Evolutionary conservation across 2,797 vertebrate species (phyloP).

Genomic region (Florisuga fusca): DNA sequence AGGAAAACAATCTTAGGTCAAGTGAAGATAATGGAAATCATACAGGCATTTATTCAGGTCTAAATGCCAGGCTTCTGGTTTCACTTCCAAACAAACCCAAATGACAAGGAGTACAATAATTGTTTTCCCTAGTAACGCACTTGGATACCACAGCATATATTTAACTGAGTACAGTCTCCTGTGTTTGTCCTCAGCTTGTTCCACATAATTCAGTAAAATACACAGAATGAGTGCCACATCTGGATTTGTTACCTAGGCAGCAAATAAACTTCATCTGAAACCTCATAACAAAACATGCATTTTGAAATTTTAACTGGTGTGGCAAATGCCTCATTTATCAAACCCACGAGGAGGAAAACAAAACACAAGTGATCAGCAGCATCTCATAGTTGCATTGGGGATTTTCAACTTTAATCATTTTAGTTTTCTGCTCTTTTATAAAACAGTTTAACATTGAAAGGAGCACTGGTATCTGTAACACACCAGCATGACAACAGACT

Average conservation of each 20-base stretch:
- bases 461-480: not conserved
- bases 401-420: not conserved
- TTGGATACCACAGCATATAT: not conserved
- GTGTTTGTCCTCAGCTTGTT: constrained; percentile 30
- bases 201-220: constrained; percentile 56
- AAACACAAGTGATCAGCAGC: not conserved
- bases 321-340: not conserved
- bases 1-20: constrained; percentile 46
- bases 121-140: constrained; percentile 45
- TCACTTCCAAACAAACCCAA: constrained; percentile 46
- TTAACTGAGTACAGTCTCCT: not conserved
- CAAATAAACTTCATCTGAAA: constrained; percentile 62
- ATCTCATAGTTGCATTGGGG: not conserved
- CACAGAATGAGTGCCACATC: constrained; percentile 54
- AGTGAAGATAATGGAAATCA: constrained; percentile 20
- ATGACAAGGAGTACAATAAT: constrained; percentile 35
- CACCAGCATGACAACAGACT: not conserved
- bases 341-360: not conserved
- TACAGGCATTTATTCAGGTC: not conserved
- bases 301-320: constrained; percentile 32
- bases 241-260: constrained; percentile 71
- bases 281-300: not conserved
- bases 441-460: not conserved
- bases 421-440: not conserved
- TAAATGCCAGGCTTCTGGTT: constrained; percentile 38